Evolutionary conservation across 2,797 vertebrate genomes (phyloP), one percentile per base, ranked within the genome.

Genomic region (Lerista edwardsae): DNA sequence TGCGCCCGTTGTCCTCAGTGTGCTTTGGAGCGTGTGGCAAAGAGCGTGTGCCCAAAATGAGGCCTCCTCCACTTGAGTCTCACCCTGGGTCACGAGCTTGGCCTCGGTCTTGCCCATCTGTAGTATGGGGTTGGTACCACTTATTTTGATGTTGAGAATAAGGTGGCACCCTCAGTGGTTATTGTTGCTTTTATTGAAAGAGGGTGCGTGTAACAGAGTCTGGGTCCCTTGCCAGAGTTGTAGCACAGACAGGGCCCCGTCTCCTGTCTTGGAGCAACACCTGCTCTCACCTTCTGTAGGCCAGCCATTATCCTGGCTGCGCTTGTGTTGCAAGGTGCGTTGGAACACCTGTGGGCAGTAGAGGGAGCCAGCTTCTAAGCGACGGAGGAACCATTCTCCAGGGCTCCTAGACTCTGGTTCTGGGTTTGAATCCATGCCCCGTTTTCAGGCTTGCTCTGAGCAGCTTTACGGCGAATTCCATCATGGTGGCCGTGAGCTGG

Each of bases 331-430:
- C 39, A 39, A 79, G 68, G 31, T 29, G 21, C 65, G 25, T 41
- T 14, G 34, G 19, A 29, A 64, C 41, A 64, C 11, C 27, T 57
- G 1, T 29, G 41, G 44, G 44, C 76, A 84, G 76, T 29, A 79
- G 76, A 79, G 76, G 83, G 76, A 73, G 76, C 83, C 41, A 64
- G 34, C 47, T 65, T 79, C 68, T 12, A 73, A 78, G 67, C 55
- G 29, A 34, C 59, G 55, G 61, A 29, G 68, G 25, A 29, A 11
- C 27, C 15, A 29, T 34, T 2, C 39, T 36, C 34, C 10, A 34
- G 34, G 27, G 31, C 41, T 25, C 65, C 31, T n/a, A 19, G 29
- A 21, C 19, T 3, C 23, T 10, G 51, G 27, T 41, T 17, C 39
- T 71, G 64, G 72, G 14, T 73, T 82, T 68, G 47, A 72, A 65